Conservation (phyloP, 2,113 vertebrate species). For the Coptodon rendalli region DNA sequence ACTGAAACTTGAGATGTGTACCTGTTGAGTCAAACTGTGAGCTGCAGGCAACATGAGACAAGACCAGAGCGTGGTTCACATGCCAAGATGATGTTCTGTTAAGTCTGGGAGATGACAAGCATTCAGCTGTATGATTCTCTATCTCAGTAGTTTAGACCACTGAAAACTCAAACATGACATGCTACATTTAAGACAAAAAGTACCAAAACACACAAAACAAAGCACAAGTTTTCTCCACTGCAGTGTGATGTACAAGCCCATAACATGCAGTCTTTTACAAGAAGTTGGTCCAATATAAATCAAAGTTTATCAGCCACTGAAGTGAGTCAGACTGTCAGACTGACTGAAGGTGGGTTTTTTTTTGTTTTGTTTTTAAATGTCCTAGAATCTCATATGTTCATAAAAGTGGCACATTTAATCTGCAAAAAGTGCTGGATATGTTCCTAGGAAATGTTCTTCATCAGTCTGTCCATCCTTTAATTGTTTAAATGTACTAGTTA, state of each 20-base stretch:
- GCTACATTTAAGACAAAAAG: neutral
- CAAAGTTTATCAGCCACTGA: neutral
- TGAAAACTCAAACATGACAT: neutral
- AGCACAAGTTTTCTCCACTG: neutral
- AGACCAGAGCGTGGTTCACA: neutral
- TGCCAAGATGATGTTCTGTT: constrained; percentile 37
- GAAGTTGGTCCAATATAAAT: neutral
- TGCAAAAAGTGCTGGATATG: neutral
- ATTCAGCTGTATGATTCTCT: neutral
- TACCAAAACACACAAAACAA: neutral
- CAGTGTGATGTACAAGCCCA: neutral
- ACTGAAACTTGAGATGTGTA: neutral
- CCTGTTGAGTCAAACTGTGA: constrained; percentile 1
- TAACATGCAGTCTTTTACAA: neutral
- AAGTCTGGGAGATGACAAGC: constrained; percentile 18
- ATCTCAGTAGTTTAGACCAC: neutral
- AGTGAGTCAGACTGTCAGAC: neutral
- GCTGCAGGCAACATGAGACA: constrained; percentile 2
- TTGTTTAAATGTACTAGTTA: neutral
- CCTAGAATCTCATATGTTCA: neutral
- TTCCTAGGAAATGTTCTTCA: neutral
- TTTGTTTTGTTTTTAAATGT: neutral
- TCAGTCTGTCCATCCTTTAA: neutral
- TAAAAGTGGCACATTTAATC: neutral
- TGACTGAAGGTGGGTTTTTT: neutral